Percentiles rank a stretch among this genome's conserved stretches.
Conservation (phyloP, 1,140 invertebrate species). For the Kradibia gibbosae region DNA sequence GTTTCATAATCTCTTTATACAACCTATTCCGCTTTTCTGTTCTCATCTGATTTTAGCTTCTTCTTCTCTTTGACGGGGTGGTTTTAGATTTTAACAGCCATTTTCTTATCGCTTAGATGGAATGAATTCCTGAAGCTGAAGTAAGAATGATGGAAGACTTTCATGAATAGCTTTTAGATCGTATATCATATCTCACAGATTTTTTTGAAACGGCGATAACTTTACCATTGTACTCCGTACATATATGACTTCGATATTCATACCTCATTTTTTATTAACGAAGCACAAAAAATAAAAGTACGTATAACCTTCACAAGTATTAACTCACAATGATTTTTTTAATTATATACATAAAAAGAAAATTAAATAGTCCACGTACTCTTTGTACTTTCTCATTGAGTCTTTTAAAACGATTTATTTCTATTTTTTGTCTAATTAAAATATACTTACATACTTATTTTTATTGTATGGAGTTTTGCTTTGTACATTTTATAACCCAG, state of each 20-base stretch:
- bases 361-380: background rate
- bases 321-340: background rate
- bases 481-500: background rate
- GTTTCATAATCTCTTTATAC: background rate
- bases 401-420: background rate
- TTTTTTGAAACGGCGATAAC: background rate
- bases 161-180: slow-evolving; percentile 12
- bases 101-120: slow-evolving; percentile 16
- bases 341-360: background rate
- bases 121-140: slow-evolving; percentile 17
- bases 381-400: background rate
- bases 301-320: background rate
- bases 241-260: slow-evolving; percentile 10
- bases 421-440: background rate
- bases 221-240: background rate
- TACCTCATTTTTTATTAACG: background rate
- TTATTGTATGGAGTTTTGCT: background rate
- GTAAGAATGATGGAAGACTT: slow-evolving; percentile 21
- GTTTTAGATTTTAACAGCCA: background rate
- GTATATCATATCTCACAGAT: background rate
- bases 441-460: background rate
- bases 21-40: background rate
- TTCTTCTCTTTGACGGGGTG: background rate
- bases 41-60: background rate
- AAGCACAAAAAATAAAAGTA: background rate